Percentiles rank a stretch among this genome's conserved stretches.
Conservation (phyloP, 2,797 vertebrate species). For the Streptopelia turtur region DNA sequence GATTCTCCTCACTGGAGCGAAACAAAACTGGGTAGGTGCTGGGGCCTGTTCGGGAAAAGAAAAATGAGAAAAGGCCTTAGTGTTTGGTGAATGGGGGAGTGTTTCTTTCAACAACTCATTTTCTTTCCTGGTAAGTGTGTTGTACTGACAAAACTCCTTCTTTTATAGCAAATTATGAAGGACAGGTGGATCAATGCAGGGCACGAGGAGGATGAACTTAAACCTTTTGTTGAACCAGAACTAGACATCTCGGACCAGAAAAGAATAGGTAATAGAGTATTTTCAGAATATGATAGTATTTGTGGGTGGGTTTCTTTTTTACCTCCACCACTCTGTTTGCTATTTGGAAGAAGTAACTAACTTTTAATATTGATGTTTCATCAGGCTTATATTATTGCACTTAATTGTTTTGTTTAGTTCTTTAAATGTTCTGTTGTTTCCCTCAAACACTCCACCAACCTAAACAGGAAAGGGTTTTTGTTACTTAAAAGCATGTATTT, state of each 20-base stretch:
- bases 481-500: slow-evolving; percentile 24
- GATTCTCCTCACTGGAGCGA: neutral
- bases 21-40: neutral
- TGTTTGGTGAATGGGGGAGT: neutral
- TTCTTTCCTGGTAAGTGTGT: neutral
- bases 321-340: neutral
- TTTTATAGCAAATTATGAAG: slow-evolving; percentile 97
- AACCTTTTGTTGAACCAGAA: slow-evolving; percentile 94
- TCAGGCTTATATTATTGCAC: neutral
- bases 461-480: neutral
- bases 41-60: neutral
- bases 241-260: slow-evolving; percentile 97
- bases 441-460: neutral
- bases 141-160: neutral
- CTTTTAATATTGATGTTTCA: neutral
- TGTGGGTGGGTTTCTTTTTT: neutral
- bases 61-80: neutral
- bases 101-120: neutral
- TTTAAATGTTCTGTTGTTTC: neutral
- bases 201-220: slow-evolving; percentile 96
- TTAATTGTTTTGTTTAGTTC: neutral
- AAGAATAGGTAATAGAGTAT: slow-evolving; percentile 88
- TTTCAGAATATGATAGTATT: neutral
- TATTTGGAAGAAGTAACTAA: neutral
- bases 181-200: slow-evolving; percentile 98